Evolutionary conservation across 2,113 vertebrate species (phyloP).

Genomic region (Phaetusa simplex): DNA sequence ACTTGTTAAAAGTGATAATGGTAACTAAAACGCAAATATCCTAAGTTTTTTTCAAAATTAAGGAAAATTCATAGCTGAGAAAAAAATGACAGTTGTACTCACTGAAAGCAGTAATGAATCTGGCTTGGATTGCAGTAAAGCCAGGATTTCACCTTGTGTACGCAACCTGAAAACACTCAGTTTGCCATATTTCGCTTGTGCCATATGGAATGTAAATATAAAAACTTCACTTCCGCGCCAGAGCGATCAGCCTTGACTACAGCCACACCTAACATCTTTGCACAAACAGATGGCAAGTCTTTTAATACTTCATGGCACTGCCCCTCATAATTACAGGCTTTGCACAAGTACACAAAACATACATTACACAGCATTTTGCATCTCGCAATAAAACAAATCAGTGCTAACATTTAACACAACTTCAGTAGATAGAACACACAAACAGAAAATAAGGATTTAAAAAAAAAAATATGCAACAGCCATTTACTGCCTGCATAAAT

Average conservation of each 20-base stretch:
- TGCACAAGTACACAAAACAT: conserved; percentile 24
- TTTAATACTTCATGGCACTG: conserved; percentile 39
- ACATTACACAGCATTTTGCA: background rate
- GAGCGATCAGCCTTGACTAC: background rate
- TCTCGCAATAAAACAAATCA: background rate
- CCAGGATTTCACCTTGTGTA: background rate
- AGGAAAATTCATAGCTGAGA: background rate
- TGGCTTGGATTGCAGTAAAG: background rate
- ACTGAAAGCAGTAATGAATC: background rate
- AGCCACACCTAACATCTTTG: conserved; percentile 26
- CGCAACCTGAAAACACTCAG: background rate
- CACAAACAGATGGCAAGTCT: conserved; percentile 36
- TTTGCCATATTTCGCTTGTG: background rate
- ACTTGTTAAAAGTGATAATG: background rate
- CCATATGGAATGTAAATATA: background rate
- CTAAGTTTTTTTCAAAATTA: background rate
- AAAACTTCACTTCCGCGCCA: background rate
- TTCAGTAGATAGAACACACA: background rate
- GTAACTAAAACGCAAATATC: background rate
- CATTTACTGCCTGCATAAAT: background rate
- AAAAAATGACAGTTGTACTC: background rate
- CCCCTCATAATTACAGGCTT: conserved; percentile 2
- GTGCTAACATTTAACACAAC: background rate
- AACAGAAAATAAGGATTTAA: background rate
- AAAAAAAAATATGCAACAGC: background rate